These are phyloP conservation scores for Masticophis lateralis DNA, from an alignment of 2,797 vertebrate species.

Conservation along the genomic window DNA sequence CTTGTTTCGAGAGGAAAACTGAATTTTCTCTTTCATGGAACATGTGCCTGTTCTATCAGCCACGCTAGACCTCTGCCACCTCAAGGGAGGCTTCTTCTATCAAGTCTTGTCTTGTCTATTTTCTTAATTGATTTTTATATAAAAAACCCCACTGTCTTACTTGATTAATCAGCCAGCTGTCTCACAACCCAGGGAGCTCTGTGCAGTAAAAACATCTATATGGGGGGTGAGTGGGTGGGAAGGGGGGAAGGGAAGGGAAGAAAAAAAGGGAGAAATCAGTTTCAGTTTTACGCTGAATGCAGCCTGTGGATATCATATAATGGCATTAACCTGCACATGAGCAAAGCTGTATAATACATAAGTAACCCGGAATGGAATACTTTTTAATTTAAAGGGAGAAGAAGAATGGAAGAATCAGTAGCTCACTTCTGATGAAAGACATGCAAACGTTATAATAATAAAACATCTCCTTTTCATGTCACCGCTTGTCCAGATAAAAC, in stretches of 20 bases:
- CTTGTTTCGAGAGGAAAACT: neutral
- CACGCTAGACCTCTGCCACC: neutral
- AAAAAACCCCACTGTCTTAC: conserved; percentile 30
- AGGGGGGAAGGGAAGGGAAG: neutral
- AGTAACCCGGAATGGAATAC: conserved; percentile 18
- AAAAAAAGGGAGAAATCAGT: conserved; percentile 15
- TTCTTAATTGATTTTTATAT: conserved; percentile 37
- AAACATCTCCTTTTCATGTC: neutral
- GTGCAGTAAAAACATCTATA: neutral
- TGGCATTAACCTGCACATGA: conserved; percentile 25
- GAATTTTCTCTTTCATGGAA: neutral
- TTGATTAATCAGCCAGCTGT: conserved; percentile 49
- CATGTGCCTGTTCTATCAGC: neutral
- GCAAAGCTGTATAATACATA: conserved; percentile 21
- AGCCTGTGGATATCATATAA: neutral
- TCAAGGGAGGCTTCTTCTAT: conserved; percentile 42
- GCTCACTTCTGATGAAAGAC: neutral
- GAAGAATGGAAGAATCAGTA: conserved; percentile 1
- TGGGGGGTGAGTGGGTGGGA: neutral
- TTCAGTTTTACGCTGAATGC: conserved; percentile 39
- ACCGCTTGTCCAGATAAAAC: neutral
- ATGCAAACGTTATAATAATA: neutral
- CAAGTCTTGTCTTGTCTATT: conserved; percentile 44
- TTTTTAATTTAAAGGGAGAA: conserved; percentile 44
- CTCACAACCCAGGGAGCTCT: conserved; percentile 10